Conservation (phyloP, 2,113 vertebrate species). For the Centrocercus urophasianus region DNA sequence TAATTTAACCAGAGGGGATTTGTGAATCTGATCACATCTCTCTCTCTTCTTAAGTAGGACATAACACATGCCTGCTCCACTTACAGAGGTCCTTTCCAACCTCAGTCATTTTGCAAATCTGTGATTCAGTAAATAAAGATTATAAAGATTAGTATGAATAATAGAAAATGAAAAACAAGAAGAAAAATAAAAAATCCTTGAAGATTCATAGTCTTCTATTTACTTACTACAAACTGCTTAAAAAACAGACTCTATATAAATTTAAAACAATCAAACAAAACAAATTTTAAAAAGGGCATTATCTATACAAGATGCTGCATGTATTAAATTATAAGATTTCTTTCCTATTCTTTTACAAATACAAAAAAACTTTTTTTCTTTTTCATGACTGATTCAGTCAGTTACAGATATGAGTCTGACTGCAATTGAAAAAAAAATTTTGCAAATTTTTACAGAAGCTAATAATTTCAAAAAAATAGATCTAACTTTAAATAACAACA, state of each 20-base stretch:
- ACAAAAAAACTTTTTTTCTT: not conserved
- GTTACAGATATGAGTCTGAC: not conserved
- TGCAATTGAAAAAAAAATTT: not conserved
- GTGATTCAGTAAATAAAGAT: not conserved
- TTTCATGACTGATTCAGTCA: not conserved
- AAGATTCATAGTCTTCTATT: not conserved
- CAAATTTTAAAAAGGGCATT: accelerated
- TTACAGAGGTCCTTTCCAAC: not conserved
- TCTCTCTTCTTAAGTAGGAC: too few relatives aligned
- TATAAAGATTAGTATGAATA: not conserved
- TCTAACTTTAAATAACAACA: not conserved
- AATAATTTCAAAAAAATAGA: not conserved
- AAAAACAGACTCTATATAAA: not conserved
- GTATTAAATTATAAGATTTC: not conserved
- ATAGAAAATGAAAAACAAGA: not conserved
- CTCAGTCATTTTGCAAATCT: not conserved
- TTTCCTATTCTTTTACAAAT: not conserved
- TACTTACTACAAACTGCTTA: not conserved
- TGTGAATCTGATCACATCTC: too few relatives aligned
- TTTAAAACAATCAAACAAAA: too few relatives aligned
- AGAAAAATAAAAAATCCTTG: not conserved
- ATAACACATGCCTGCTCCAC: too few relatives aligned
- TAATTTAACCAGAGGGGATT: too few relatives aligned
- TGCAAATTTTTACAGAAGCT: not conserved
- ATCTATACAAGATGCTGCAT: not conserved